Base-by-base conservation (phyloP, 1,140 invertebrate species). In the Arctopsyche grandis region DNA sequence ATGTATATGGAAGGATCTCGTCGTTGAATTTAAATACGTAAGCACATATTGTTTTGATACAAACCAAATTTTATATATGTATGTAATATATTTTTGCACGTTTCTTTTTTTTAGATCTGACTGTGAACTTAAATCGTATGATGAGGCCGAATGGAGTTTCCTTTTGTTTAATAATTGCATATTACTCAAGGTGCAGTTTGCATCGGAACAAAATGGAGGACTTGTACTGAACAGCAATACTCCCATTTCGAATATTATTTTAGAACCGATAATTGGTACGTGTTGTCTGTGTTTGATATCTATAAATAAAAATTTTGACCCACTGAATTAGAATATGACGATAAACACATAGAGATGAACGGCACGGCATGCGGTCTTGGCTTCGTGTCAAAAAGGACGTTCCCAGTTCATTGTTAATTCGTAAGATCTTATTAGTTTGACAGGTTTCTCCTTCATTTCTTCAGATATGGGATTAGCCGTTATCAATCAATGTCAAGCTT, bases 91-190 rank as follows among this genome's bases (percentile, higher is more conserved):
- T 56, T 75, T n/a, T 48, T 12, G 56, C 24, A 21, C 38, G 56
- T 24, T 56, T 70, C 5, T n/a, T 75, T 58, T 9, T 77, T 77
- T 69, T 69, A 77, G 75, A 22, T 46, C n/a, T 12, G 75, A 77
- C 43, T 77, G 75, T 43, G 4, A 4, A 12, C 5, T 26, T 9
- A 19, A 69, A 19, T 14, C 12, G 5, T 52, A 24, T 48, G 9
- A 9, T 26, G 22, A 52, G 3, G 21, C 12, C 9, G 63, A 77
- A 22, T 77, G 75, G 75, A 46, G 12, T 12, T 77, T 77, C 38
- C 52, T 69, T 4, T 24, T 77, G 7, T 77, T 69, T 38, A 9
- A 52, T 1, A 22, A 63, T 14, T 43, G 52, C n/a, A 69, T 77
- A 4, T 0, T 24, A n/a, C 63, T 77, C 14, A 44, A 48, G n/a